Percentiles rank a stretch among this genome's conserved stretches.
phyloP scores from a whole-genome alignment of 1,140 invertebrate species.

The Trachelipus rathkii region DNA sequence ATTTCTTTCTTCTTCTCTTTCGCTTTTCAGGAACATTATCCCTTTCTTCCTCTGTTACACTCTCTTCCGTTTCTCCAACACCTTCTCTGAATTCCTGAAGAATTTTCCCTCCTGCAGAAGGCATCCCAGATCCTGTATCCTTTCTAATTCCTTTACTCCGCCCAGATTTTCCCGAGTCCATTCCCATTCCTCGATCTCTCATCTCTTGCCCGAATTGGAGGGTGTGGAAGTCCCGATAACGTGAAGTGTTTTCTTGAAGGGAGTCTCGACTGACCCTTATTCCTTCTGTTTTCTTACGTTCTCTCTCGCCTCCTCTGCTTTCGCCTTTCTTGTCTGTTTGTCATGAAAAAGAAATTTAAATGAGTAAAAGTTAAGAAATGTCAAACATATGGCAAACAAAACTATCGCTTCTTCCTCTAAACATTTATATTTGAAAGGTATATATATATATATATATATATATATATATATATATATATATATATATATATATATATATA shows the following conservation, averaged over 20 bases:
- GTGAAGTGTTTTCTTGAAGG: not conserved
- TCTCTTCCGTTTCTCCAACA: not conserved
- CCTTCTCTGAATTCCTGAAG: not conserved
- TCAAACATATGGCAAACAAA: no score
- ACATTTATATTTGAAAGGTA: no score
- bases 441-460: no score
- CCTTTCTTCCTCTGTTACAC: not conserved
- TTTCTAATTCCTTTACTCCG: not conserved
- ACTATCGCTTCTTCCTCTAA: no score
- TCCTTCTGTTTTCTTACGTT: not conserved
- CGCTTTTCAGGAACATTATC: not conserved
- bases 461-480: no score
- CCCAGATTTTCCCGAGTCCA: not conserved
- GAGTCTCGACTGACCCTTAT: not conserved
- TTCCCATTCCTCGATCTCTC: constrained; percentile 6
- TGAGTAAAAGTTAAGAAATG: not conserved
- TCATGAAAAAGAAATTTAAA: not conserved
- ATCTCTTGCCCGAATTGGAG: constrained; percentile 7
- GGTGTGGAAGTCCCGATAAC: not conserved
- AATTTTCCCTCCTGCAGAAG: not conserved
- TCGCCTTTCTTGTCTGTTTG: not conserved
- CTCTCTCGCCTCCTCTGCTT: not conserved
- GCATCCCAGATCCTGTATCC: not conserved
- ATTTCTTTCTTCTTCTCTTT: constrained; percentile 16
- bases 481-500: no score